phyloP scores from a whole-genome alignment of 2,797 vertebrate species.

The Arrhamphus sclerolepis region DNA sequence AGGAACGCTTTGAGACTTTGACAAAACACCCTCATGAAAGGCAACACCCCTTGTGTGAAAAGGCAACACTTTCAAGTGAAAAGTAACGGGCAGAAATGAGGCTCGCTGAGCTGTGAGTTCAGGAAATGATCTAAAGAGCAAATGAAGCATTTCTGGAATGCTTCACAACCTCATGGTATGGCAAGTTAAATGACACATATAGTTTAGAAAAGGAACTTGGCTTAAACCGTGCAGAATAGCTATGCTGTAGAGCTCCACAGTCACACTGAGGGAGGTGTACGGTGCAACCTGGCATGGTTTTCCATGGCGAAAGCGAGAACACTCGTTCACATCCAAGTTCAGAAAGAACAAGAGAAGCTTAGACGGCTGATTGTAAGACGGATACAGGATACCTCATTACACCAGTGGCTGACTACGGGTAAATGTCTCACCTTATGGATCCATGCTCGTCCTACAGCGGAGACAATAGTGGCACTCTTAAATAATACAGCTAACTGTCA shows the following conservation, averaged over 20 bases:
- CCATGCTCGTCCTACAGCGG: constrained; percentile 34
- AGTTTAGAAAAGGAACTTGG: constrained; percentile 53
- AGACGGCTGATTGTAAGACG: constrained; percentile 21
- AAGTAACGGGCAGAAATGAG: constrained; percentile 47
- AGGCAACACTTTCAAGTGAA: constrained; percentile 64
- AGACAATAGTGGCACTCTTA: constrained; percentile 39
- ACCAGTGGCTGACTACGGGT: constrained; percentile 52
- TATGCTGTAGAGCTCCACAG: constrained; percentile 15
- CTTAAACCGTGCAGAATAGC: constrained; percentile 22
- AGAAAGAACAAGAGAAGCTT: constrained; percentile 29
- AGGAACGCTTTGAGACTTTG: constrained; percentile 62
- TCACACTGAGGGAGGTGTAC: constrained; percentile 8
- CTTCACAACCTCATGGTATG: constrained; percentile 56
- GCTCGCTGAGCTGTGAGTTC: constrained; percentile 31
- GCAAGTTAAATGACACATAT: constrained; percentile 62
- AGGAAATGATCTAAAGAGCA: constrained; percentile 71
- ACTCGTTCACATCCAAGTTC: constrained; percentile 19
- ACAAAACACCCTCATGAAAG: constrained; percentile 73
- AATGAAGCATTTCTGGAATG: constrained; percentile 77
- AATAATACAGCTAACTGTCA: constrained; percentile 64
- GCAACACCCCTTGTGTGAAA: constrained; percentile 69
- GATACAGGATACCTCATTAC: constrained; percentile 75
- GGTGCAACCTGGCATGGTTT: constrained; percentile 20
- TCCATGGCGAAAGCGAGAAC: constrained; percentile 39
- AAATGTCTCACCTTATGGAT: constrained; percentile 71